phyloP scores from a whole-genome alignment of 2,888 invertebrate genomes.

The Calameuta pallipes region DNA sequence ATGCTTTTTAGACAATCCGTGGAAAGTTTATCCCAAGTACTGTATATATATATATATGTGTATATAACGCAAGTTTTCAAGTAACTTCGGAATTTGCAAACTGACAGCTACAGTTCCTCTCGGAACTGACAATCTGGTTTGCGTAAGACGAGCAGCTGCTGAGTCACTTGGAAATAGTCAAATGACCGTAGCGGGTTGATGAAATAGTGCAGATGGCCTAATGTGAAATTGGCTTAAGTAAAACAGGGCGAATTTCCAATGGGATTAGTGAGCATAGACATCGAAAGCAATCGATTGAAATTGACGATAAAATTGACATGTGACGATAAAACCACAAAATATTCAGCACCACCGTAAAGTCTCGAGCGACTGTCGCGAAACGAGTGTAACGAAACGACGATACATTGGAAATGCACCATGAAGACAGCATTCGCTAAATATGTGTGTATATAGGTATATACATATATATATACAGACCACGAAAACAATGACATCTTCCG shows the following conservation, averaged over 20 bases:
- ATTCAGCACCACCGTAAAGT: background rate
- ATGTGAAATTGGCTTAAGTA: background rate
- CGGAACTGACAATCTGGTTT: background rate
- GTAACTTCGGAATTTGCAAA: background rate
- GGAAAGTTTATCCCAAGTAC: background rate
- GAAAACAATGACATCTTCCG: background rate
- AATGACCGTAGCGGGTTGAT: background rate
- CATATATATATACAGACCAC: background rate
- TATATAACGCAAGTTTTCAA: background rate
- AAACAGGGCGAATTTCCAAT: background rate
- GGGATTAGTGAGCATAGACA: background rate
- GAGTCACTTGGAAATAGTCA: background rate
- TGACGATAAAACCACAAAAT: background rate
- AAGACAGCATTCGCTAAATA: background rate
- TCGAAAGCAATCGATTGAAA: background rate
- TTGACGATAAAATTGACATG: no score
- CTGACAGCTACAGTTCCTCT: background rate
- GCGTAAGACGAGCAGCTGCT: background rate
- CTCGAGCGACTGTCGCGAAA: background rate
- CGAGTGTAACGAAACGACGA: background rate
- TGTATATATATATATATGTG: background rate
- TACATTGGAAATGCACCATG: background rate
- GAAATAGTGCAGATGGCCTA: background rate
- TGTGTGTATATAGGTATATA: no score
- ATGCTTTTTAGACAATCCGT: background rate